Evolutionary conservation across 2,797 vertebrate species (phyloP).

Genomic region (Ceryle rudis): DNA sequence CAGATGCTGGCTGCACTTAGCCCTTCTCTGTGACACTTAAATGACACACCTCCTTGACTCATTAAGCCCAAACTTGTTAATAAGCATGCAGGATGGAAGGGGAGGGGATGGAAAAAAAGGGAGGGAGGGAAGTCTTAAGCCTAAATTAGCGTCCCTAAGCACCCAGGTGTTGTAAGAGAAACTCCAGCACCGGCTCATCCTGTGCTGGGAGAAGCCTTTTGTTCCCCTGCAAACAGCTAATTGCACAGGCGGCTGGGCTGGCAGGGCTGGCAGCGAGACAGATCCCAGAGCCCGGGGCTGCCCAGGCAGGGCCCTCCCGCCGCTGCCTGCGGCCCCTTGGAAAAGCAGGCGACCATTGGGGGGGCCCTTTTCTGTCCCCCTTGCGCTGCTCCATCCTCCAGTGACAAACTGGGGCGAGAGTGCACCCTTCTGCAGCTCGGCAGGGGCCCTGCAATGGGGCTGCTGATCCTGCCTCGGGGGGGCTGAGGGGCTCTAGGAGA

Average conservation of each 20-base stretch:
- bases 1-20: background rate
- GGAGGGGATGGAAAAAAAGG: slow-evolving; percentile 61
- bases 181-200: slow-evolving; percentile 54
- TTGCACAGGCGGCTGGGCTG: slow-evolving; percentile 60
- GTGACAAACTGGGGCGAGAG: background rate
- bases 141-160: slow-evolving; percentile 66
- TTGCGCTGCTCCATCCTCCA: background rate
- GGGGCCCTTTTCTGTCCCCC: background rate
- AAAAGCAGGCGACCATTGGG: background rate
- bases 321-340: background rate
- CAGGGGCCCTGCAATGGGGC: fast-evolving
- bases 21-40: background rate
- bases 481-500: background rate
- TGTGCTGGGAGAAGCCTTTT: slow-evolving; percentile 56
- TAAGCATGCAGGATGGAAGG: slow-evolving; percentile 39
- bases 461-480: background rate
- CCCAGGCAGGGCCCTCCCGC: background rate
- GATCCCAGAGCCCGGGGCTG: background rate
- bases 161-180: slow-evolving; percentile 70
- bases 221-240: slow-evolving; percentile 52
- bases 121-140: slow-evolving; percentile 33
- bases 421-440: background rate
- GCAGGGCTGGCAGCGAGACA: slow-evolving; percentile 54
- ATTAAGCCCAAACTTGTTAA: slow-evolving; percentile 49
- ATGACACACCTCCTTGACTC: slow-evolving; percentile 57